Percentiles rank a stretch among this genome's conserved stretches.
These are phyloP conservation scores for Ginglymostoma cirratum DNA, from an alignment of 2,113 vertebrate genomes.

Conservation along the genomic window DNA sequence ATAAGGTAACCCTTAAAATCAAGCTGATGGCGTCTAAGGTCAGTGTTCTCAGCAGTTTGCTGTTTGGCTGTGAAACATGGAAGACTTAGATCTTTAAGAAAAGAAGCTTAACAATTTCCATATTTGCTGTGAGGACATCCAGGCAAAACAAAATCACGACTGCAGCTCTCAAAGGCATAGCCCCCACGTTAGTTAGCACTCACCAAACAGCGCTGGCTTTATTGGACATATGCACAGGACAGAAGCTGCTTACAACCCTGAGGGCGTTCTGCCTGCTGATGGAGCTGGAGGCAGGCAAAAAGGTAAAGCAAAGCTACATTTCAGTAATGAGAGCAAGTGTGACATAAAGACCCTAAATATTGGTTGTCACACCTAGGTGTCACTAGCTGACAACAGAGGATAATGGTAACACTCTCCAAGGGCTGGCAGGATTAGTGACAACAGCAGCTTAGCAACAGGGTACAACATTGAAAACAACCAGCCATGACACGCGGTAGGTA, in stretches of 20 bases:
- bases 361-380: not conserved
- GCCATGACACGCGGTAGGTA: not conserved
- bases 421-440: not conserved
- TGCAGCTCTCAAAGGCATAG: not conserved
- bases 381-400: not conserved
- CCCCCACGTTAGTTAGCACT: not conserved
- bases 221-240: not conserved
- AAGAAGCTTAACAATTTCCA: not conserved
- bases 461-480: not conserved
- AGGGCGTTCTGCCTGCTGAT: not conserved
- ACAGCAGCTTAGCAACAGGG: not conserved
- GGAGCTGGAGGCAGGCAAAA: not conserved
- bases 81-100: not conserved
- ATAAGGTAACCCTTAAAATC: not conserved
- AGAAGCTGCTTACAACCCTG: not conserved
- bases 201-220: not conserved
- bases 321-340: not conserved
- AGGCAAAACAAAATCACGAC: not conserved
- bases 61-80: not conserved
- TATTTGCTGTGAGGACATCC: not conserved
- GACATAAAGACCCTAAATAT: not conserved
- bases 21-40: not conserved
- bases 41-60: not conserved
- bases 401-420: not conserved
- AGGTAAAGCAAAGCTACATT: not conserved